Conservation (phyloP, 2,797 vertebrate species). For the Sebastes oblongus region DNA sequence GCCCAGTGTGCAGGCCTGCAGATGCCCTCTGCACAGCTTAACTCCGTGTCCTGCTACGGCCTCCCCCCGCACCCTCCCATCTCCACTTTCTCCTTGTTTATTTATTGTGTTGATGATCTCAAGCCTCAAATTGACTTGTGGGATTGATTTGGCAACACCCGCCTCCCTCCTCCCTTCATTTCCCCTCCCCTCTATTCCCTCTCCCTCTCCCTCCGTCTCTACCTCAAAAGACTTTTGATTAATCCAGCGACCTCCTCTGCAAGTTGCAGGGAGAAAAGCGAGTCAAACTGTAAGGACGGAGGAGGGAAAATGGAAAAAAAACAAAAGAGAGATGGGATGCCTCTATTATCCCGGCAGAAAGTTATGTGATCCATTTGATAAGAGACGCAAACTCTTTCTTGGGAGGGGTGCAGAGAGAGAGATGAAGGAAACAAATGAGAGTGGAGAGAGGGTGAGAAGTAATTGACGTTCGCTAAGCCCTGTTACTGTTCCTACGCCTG, state of each 20-base stretch:
- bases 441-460: neutral
- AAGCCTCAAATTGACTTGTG: conserved; percentile 69
- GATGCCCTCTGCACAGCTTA: conserved; percentile 63
- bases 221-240: conserved; percentile 70
- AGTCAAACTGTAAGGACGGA: conserved; percentile 28
- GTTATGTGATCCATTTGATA: conserved; percentile 48
- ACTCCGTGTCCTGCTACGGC: conserved; percentile 30
- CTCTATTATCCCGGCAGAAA: conserved; percentile 31
- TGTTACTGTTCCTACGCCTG: neutral
- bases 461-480: conserved; percentile 2
- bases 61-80: neutral
- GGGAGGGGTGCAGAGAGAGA: conserved; percentile 1
- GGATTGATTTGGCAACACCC: conserved; percentile 71
- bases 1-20: conserved; percentile 30
- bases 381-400: conserved; percentile 13
- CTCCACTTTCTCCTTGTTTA: conserved; percentile 66
- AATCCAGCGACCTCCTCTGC: conserved; percentile 56
- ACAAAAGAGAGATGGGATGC: conserved; percentile 23
- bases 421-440: conserved; percentile 9
- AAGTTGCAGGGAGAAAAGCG: conserved; percentile 1
- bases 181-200: neutral
- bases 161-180: conserved; percentile 28
- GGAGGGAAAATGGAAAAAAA: neutral
- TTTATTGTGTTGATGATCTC: conserved; percentile 72
- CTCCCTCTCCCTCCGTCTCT: conserved; percentile 21